These are phyloP conservation scores for Rhodophaea formosa DNA, from an alignment of 2,888 invertebrate genomes.

Conservation along the genomic window DNA sequence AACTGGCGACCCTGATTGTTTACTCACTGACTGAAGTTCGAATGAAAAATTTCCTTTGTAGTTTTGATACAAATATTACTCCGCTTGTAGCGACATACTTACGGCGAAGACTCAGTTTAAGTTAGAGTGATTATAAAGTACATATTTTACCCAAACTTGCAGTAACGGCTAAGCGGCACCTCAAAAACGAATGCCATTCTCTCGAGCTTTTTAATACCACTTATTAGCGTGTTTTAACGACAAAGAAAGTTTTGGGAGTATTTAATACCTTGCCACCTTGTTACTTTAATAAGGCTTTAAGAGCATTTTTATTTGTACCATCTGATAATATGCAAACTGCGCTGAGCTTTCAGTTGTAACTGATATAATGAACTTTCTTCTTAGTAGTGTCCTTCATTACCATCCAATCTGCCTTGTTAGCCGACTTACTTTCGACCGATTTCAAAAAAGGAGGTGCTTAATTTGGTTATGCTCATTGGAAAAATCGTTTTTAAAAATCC, in stretches of 20 bases:
- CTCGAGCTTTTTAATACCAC: conserved; percentile 41
- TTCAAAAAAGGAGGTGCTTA: too few species aligned
- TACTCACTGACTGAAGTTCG: too few species aligned
- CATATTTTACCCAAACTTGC: background rate
- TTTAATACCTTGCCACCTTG: conserved; percentile 30
- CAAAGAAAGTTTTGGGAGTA: conserved; percentile 39
- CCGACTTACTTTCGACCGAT: too few species aligned
- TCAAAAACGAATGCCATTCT: conserved; percentile 27
- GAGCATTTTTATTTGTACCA: background rate
- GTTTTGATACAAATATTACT: too few species aligned
- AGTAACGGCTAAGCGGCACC: conserved; percentile 12
- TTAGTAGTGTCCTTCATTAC: background rate
- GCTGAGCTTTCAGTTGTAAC: background rate
- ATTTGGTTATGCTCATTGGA: too few species aligned
- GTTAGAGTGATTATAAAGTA: too few species aligned
- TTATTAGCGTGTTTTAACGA: conserved; percentile 49
- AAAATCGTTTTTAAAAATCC: too few species aligned
- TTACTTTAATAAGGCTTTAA: background rate
- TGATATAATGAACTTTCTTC: background rate
- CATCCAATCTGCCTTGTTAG: too few species aligned
- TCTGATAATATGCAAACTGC: background rate
- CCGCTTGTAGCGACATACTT: too few species aligned
- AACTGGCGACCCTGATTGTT: too few species aligned
- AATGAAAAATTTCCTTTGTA: too few species aligned
- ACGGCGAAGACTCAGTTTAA: too few species aligned